Base-by-base conservation (phyloP, 2,888 invertebrate genomes). In the Parnassius glacialis region DNA sequence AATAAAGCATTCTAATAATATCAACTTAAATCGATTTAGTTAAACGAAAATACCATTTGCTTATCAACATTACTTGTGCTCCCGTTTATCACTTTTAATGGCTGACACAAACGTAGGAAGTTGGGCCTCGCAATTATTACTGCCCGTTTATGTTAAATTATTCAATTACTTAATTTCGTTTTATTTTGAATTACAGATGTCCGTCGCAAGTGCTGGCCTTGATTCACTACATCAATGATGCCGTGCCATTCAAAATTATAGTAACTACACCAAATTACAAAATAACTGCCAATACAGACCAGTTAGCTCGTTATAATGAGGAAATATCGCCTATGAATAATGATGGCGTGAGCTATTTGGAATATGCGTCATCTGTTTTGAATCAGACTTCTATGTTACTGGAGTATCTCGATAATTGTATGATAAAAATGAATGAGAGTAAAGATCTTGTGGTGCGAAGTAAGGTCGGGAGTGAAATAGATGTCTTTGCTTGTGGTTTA, bases 201-300 rank as follows among this genome's bases (percentile, higher is more conserved):
- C 66, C 80, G 47, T 73, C 80, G 1, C 86, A 85, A 75, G 71
- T 91, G 0, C 51, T 87, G 34, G 75, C 82, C 0, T 69, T 93
- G 5, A 79, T 92, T 20, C 87, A 90, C 67, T 82, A 78, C 65
- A 79, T 93, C 11, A 78, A 88, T 47, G 83, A 87, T 54, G 74
- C 73, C 1, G 73, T 92, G 3, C 86, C 88, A 1, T 68, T 80
- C 10, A 76, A 80, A 65, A 70, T 88, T 2, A 65, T 90, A 45
- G 74, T 76, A 3, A 87, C 87, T 3, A 75, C 82, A 9, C 68
- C 72, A 2, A 70, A 76, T 54, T 72, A 79, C 41, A 79, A 62
- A 68, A 73, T 88, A 0, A 76, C 72, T 0, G 66, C 80, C 0
- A 80, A 76, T 67, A 66, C 64, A 13, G 67, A 73, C 7, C 67